Evolutionary conservation across 1,140 invertebrate species (phyloP), one percentile per base, ranked within the genome.

Genomic region (Trialeurodes vaporariorum): DNA sequence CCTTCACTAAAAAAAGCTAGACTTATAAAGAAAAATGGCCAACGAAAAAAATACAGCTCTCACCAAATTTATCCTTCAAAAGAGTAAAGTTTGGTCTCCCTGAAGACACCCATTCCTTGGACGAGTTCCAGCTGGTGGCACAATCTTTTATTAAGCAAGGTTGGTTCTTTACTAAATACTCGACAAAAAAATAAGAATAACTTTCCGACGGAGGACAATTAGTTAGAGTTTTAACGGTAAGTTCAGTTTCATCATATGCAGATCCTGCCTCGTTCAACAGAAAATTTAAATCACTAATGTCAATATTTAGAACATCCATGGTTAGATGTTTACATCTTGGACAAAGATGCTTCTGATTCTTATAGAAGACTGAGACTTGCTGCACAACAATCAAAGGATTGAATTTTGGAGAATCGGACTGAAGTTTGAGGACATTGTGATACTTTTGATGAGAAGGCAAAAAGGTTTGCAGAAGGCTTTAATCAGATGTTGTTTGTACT

Each of bases 131-230:
- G 12, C 69, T 66, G 24, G 64, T 21, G 17, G 17, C 5, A n/a
- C 87, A 77, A 74, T 82, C 81, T 69, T 81, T 80, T 65, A 91
- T 82, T 25, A 90, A 74, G 66, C 87, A 87, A 0, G 88, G 87
- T 69, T 79, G 75, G 76, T 91, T 91, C 68, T 72, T 72, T 61
- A 82, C 67, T 76, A 91, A 80, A 76, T 80, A 81, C 73, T 78
- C 80, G 74, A 74, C 75, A 73, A 82, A 88, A 82, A 85, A 89
- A 77, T 81, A n/a, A 22, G 59, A 27, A 60, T 69, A 69, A n/a
- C 27, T 40, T 17, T 22, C 21, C 25, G 60, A 9, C n/a, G n/a
- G n/a, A 63, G 60, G 64, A n/a, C 17, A 12, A 27, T 27, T 24
- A 5, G 12, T 58, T 5, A 49, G 5, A 9, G 34, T 49, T 49